phyloP scores from a whole-genome alignment of 2,113 vertebrate species.

The cat (Felis catus) region F.catus_Fca126_mat1.0 CM031413.1:46566501-46567000 shows the following conservation, averaged over 20 bases:
- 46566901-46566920: background rate
- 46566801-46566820: background rate
- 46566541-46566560: background rate
- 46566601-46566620: background rate
- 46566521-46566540: background rate
- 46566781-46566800: background rate
- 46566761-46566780: background rate
- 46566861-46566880: background rate
- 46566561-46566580: accelerated
- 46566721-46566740: background rate
- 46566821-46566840: background rate
- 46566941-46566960: background rate
- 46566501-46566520: background rate
- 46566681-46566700: background rate
- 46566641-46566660: background rate
- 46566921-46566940: background rate
- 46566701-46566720: background rate
- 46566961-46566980: background rate
- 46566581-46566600: accelerated
- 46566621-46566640: background rate
- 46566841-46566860: background rate
- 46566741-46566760: background rate
- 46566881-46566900: too few relatives aligned
- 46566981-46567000: background rate
- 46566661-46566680: background rate